Percentiles rank a stretch among this genome's conserved stretches.
Evolutionary conservation across 2,113 vertebrate genomes (phyloP).

Genomic region (Eublepharis macularius): DNA sequence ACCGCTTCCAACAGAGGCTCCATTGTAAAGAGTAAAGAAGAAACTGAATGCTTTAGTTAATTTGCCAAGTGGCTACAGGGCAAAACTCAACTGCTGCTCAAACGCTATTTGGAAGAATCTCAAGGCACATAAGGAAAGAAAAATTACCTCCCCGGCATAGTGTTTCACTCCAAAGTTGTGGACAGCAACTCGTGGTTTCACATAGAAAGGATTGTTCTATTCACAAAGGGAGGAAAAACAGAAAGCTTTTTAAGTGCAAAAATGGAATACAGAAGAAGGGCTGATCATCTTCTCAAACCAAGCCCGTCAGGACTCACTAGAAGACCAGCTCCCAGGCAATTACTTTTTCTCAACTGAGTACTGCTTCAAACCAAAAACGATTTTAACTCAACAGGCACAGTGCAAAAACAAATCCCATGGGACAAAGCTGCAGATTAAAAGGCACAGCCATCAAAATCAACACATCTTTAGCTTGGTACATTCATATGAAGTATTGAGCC

Average conservation of each 20-base stretch:
- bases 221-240: slow-evolving; percentile 38
- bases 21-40: slow-evolving; percentile 30
- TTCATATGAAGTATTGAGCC: background rate
- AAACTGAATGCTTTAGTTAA: slow-evolving; percentile 36
- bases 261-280: background rate
- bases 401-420: slow-evolving; percentile 42
- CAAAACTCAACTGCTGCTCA: slow-evolving; percentile 55
- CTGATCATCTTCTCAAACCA: slow-evolving; percentile 15
- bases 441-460: slow-evolving; percentile 7
- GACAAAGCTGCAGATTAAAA: slow-evolving; percentile 31
- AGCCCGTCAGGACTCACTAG: slow-evolving; percentile 13
- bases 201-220: slow-evolving; percentile 95
- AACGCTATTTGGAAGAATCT: slow-evolving; percentile 51
- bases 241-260: background rate
- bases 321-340: slow-evolving; percentile 40
- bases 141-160: slow-evolving; percentile 94
- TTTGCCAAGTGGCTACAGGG: slow-evolving; percentile 40
- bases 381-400: slow-evolving; percentile 33
- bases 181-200: slow-evolving; percentile 93
- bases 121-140: slow-evolving; percentile 50
- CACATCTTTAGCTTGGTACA: slow-evolving; percentile 7
- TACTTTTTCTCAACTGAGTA: slow-evolving; percentile 51
- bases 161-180: slow-evolving; percentile 95
- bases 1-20: background rate
- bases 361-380: slow-evolving; percentile 41